phyloP scores from a whole-genome alignment of 2,888 invertebrate species.

The Leptothorax acervorum region DNA sequence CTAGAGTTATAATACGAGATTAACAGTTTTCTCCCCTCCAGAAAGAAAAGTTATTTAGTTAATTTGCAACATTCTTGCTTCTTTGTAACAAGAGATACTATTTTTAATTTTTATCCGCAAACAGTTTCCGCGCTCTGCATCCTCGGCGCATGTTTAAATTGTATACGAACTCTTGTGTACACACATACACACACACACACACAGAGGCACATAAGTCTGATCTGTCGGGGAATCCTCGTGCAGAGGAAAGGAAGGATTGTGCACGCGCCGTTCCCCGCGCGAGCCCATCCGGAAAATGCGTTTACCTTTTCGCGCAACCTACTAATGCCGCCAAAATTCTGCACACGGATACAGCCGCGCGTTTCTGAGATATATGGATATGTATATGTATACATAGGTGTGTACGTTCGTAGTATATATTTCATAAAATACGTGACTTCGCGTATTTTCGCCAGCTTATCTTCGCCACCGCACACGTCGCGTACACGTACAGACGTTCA shows the following conservation, averaged over 20 bases:
- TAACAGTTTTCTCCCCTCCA: neutral
- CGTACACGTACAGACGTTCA: constrained; percentile 25
- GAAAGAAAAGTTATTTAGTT: neutral
- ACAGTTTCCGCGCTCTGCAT: neutral
- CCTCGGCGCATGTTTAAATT: constrained; percentile 21
- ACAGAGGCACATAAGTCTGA: constrained; percentile 13
- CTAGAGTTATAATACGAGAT: no score
- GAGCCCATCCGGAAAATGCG: constrained; percentile 63
- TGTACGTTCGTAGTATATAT: constrained; percentile 67
- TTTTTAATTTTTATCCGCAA: constrained; percentile 20
- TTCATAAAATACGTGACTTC: constrained; percentile 83
- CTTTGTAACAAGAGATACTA: neutral
- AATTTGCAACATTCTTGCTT: neutral
- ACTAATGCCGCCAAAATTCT: constrained; percentile 65
- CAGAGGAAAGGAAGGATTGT: constrained; percentile 52
- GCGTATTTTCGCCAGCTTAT: constrained; percentile 82
- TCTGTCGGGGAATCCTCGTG: constrained; percentile 37
- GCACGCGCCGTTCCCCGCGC: constrained; percentile 55
- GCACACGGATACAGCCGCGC: constrained; percentile 7
- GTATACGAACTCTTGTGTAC: neutral
- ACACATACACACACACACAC: no score
- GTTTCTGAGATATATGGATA: neutral
- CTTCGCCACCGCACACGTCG: constrained; percentile 77
- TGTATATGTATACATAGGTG: neutral
- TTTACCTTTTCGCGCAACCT: constrained; percentile 62